Evolutionary conservation across 2,113 vertebrate species (phyloP).

Genomic region (Sporophila hypoxantha): DNA sequence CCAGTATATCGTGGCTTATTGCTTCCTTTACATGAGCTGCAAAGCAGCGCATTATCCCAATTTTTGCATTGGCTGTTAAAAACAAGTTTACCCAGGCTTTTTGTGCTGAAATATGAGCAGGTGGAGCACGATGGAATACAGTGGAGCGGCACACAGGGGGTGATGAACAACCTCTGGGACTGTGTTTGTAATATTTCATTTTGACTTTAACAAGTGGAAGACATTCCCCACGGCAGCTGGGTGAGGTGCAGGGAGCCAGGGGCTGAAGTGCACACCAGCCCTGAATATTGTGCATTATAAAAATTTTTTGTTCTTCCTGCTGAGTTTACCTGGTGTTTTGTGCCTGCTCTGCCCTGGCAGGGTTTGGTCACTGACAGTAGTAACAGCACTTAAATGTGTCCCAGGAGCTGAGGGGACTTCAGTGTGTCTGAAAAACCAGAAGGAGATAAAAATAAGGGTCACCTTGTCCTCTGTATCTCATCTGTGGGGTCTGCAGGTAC

Average conservation of each 20-base stretch:
- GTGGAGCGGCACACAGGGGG: background rate
- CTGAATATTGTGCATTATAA: background rate
- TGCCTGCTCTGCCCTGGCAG: background rate
- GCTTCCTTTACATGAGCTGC: background rate
- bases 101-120: background rate
- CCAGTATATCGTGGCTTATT: background rate
- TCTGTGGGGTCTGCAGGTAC: background rate
- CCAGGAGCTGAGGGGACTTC: background rate
- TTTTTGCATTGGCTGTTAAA: background rate
- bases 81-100: background rate
- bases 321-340: background rate
- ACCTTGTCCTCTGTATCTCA: background rate
- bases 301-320: background rate
- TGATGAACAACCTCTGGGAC: background rate
- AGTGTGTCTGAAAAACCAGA: background rate
- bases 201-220: background rate
- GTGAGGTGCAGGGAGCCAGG: background rate
- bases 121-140: background rate
- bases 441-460: background rate
- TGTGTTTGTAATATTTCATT: background rate
- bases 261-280: background rate
- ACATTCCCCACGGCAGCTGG: background rate
- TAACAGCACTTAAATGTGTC: background rate
- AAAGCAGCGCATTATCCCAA: background rate
- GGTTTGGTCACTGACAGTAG: background rate